Conservation (phyloP, 2,888 invertebrate genomes). For the Xylophagus ater region DNA sequence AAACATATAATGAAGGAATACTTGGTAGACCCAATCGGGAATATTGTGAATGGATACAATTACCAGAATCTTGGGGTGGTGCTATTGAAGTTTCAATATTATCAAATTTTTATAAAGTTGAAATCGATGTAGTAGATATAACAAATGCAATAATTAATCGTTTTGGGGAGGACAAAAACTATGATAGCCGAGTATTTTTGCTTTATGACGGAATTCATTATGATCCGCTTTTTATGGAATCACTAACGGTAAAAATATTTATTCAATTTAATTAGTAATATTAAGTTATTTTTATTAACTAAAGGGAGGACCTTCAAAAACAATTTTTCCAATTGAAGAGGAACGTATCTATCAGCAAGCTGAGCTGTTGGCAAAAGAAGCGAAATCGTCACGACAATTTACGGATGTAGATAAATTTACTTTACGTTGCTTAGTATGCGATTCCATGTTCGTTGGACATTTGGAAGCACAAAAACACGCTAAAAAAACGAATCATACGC, state of each 20-base stretch:
- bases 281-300: conserved; percentile 15
- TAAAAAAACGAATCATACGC: conserved; percentile 67
- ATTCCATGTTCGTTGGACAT: conserved; percentile 65
- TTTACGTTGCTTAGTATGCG: conserved; percentile 72
- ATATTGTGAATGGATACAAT: conserved; percentile 84
- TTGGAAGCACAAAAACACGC: conserved; percentile 77
- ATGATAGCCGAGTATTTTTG: conserved; percentile 70
- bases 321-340: conserved; percentile 70
- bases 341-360: conserved; percentile 64
- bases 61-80: conserved; percentile 88
- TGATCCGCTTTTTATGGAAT: conserved; percentile 83
- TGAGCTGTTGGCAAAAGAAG: conserved; percentile 73
- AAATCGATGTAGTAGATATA: conserved; percentile 90
- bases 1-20: conserved; percentile 74
- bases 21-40: conserved; percentile 72
- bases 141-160: conserved; percentile 81
- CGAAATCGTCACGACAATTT: conserved; percentile 78
- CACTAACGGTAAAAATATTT: conserved; percentile 52
- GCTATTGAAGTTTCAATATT: conserved; percentile 88
- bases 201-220: conserved; percentile 95
- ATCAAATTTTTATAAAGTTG: conserved; percentile 74
- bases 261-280: background rate
- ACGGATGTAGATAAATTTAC: conserved; percentile 83
- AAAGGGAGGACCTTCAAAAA: conserved; percentile 63
- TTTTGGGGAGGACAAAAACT: conserved; percentile 86